Evolutionary conservation across 2,113 vertebrate species (phyloP), one percentile per base, ranked within the genome.

Genomic region (Corydoras sp.): DNA sequence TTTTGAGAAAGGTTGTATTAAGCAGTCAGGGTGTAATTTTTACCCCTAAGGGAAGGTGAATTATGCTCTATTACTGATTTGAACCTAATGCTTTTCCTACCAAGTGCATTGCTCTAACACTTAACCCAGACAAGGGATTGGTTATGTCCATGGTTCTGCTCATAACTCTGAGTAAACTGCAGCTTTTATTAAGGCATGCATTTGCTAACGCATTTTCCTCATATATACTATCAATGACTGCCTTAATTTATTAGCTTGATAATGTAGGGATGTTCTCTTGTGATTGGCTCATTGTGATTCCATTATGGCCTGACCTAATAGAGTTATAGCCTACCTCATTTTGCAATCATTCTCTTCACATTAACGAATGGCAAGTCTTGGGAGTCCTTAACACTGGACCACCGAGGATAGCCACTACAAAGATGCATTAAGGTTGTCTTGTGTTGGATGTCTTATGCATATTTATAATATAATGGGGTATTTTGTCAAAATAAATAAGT

Each of bases 61-160:
- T 79, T 78, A 77, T 79, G 67, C 71, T 71, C 79, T 62, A 76
- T 76, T 73, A 71, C 64, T 63, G 76, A 58, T 64, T 70, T 72
- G 66, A 62, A 76, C 67, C 71, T 76, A 67, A 79, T 79, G 74
- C 62, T 62, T 70, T 70, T 61, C 30, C 51, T 66, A 15, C 55
- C 14, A 68, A 73, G 55, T 65, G 53, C 62, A 76, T 76, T 73
- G 77, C 69, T 66, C 43, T 58, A 43, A 67, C 65, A 62, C 65
- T 71, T 74, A 64, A 65, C 70, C 29, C 66, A 62, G 77, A 66
- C 55, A 75, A 50, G 62, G 69, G 31, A 55, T 32, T 15, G 56
- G 73, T 68, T 68, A 69, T 69, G 62, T 75, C 58, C 35, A 43
- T 35, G 15, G 43, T 66, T 58, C 18, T 62, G 65, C 61, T 30